These are phyloP conservation scores for Eulemur rubriventer DNA, from an alignment of 2,797 vertebrate genomes.

Conservation along the genomic window DNA sequence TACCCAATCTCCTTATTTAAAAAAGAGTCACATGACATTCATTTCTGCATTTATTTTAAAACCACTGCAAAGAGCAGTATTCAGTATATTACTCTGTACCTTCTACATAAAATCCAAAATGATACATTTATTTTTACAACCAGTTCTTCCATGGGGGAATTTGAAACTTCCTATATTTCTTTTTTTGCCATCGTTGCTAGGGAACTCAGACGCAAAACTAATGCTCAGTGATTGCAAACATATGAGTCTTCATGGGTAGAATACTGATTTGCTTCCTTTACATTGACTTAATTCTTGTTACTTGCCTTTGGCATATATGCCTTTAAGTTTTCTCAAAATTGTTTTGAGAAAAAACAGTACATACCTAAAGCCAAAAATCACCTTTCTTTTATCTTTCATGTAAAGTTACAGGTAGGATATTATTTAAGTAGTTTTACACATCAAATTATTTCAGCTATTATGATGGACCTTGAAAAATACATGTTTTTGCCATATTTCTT, in stretches of 20 bases:
- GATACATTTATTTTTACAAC: background rate
- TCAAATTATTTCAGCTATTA: background rate
- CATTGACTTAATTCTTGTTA: background rate
- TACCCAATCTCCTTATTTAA: background rate
- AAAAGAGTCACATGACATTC: background rate
- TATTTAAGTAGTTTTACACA: conserved; percentile 47
- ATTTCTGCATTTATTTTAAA: background rate
- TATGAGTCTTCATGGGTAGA: background rate
- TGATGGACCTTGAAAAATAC: conserved; percentile 59
- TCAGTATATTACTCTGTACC: background rate
- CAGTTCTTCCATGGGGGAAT: background rate
- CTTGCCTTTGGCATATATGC: background rate
- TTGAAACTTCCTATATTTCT: background rate
- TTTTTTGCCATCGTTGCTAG: background rate
- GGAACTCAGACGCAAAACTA: conserved; percentile 6
- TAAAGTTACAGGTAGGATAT: background rate
- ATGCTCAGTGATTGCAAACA: background rate
- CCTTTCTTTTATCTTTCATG: background rate
- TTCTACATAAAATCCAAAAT: background rate
- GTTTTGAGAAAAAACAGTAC: background rate
- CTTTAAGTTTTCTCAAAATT: conserved; percentile 10
- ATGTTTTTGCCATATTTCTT: background rate
- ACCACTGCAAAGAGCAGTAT: background rate
- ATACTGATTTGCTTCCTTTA: background rate
- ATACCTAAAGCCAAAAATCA: background rate